These are phyloP conservation scores for Leptinotarsa tumamoca DNA, from an alignment of 2,888 invertebrate species.

Conservation along the genomic window DNA sequence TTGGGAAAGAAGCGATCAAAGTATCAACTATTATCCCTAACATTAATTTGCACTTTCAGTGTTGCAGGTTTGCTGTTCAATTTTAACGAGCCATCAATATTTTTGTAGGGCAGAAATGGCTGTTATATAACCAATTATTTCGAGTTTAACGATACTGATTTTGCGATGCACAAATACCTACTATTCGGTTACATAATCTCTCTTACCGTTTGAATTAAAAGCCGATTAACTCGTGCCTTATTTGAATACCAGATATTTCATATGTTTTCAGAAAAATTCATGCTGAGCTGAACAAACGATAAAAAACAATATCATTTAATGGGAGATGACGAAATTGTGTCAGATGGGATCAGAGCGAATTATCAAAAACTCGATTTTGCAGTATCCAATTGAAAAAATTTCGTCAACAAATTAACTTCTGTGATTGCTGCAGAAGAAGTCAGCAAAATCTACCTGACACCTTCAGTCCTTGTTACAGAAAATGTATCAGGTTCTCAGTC, in stretches of 20 bases:
- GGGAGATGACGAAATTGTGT: no score
- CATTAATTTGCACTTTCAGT: constrained; percentile 37
- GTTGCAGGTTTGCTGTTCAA: not conserved
- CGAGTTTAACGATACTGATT: not conserved
- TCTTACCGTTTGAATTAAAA: constrained; percentile 6
- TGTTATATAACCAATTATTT: constrained; percentile 12
- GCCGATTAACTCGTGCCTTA: not conserved
- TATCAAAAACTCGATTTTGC: no score
- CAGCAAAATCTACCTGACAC: no score
- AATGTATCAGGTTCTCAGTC: no score
- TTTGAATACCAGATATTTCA: not conserved
- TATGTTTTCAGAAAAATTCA: no score
- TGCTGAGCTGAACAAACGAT: no score
- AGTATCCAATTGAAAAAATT: no score
- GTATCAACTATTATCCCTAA: constrained; percentile 44
- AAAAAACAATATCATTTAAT: no score
- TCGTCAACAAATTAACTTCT: no score
- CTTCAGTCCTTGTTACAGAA: no score
- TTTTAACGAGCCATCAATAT: constrained; percentile 13
- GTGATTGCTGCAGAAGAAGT: no score
- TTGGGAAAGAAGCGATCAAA: constrained; percentile 31
- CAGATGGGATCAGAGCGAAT: no score
- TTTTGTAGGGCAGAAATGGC: not conserved
- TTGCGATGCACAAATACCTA: not conserved
- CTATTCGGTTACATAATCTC: not conserved